Evolutionary conservation across 2,888 invertebrate species (phyloP).

Genomic region (Idaea aversata): DNA sequence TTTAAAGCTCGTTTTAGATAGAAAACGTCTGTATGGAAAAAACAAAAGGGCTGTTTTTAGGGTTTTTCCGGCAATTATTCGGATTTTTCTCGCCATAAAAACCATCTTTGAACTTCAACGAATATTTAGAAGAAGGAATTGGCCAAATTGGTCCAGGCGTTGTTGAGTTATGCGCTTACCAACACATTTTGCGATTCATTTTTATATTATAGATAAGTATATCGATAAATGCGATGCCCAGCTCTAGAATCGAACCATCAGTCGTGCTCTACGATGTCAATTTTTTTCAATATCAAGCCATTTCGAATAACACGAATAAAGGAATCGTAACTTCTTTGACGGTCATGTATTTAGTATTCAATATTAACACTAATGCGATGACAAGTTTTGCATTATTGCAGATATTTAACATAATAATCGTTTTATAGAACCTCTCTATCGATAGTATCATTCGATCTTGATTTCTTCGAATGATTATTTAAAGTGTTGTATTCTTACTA

Average conservation of each 20-base stretch:
- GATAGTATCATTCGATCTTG: not conserved
- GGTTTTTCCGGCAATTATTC: no score
- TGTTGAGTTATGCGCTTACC: no score
- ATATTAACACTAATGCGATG: constrained; percentile 34
- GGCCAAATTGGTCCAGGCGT: no score
- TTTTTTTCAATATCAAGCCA: constrained; percentile 77
- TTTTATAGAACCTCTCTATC: constrained; percentile 29
- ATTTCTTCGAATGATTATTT: not conserved
- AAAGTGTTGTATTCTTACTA: not conserved
- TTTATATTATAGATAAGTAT: no score
- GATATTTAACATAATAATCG: constrained; percentile 64
- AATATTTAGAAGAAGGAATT: no score
- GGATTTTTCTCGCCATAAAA: no score
- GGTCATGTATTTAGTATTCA: constrained; percentile 64
- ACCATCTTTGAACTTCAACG: no score
- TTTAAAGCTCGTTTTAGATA: no score
- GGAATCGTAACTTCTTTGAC: constrained; percentile 66
- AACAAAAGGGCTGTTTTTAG: no score
- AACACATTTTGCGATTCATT: no score
- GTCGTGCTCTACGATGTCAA: constrained; percentile 75
- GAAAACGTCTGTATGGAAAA: no score
- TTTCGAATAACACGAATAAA: constrained; percentile 76
- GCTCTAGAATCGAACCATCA: constrained; percentile 44
- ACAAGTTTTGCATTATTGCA: constrained; percentile 57
- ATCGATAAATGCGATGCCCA: constrained; percentile 35